A percentile compares a stretch with the other conserved stretches of the same genome.
Conservation (phyloP, 30 jellyfish, hydroid and myxozoan genomes). For the Chrysaora quinquecirrha region DNA sequence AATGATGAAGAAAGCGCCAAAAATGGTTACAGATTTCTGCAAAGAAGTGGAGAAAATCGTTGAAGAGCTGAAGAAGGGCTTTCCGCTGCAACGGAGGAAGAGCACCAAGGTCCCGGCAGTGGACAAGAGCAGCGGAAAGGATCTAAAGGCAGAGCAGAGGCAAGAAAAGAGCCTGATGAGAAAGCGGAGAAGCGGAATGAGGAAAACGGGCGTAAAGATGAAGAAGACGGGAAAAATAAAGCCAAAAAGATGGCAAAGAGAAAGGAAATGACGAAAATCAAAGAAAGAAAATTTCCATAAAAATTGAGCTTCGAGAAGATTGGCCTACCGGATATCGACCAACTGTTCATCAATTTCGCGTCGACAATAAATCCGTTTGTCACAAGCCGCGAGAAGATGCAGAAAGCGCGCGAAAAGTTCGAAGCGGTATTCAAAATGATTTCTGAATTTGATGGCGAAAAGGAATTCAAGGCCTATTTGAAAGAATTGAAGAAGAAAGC, state of each 20-base stretch:
- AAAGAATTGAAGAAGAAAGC: slow-evolving; percentile 47
- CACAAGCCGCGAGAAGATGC: slow-evolving; percentile 34
- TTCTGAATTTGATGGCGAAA: slow-evolving; percentile 28
- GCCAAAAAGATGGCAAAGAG: background rate
- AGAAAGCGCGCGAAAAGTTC: slow-evolving; percentile 28
- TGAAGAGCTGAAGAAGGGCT: slow-evolving; percentile 7
- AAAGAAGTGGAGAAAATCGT: slow-evolving; percentile 30
- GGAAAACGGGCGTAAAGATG: too few relatives aligned
- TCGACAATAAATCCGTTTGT: slow-evolving; percentile 46
- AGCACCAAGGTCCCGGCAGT: background rate
- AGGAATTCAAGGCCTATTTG: slow-evolving; percentile 18
- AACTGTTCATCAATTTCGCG: slow-evolving; percentile 25
- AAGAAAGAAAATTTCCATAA: background rate
- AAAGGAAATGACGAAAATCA: background rate
- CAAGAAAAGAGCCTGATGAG: background rate
- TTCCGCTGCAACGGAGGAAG: slow-evolving; percentile 10
- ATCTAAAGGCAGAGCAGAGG: background rate
- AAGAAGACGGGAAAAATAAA: too few relatives aligned
- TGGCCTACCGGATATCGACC: slow-evolving; percentile 32
- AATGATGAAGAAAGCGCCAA: slow-evolving; percentile 36
- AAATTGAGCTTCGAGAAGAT: slow-evolving; percentile 27
- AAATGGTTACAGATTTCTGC: slow-evolving; percentile 40
- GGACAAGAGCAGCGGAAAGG: background rate
- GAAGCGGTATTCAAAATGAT: slow-evolving; percentile 6
- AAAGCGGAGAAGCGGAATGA: background rate